Conservation (phyloP, 1,140 invertebrate genomes). For the Drosophila pallidifrons region DNA sequence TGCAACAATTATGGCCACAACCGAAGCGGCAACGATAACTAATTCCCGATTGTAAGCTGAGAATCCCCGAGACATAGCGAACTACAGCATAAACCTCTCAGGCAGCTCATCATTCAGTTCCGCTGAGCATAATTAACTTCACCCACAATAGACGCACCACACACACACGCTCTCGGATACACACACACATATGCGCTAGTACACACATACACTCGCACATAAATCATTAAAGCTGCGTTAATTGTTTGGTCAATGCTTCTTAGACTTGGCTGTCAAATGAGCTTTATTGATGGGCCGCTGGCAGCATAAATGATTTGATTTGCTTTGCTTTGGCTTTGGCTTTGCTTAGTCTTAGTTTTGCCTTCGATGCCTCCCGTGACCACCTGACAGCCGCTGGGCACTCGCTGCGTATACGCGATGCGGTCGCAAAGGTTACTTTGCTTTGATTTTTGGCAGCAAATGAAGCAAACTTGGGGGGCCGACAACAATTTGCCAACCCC, state of each 20-base stretch:
- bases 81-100: constrained; percentile 39
- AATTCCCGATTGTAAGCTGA: constrained; percentile 19
- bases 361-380: not conserved
- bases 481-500: constrained; percentile 4
- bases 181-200: not conserved
- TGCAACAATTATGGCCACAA: constrained; percentile 2
- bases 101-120: constrained; percentile 57
- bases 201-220: constrained; percentile 39
- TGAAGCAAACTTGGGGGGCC: not conserved
- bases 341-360: constrained; percentile 12
- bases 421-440: constrained; percentile 12
- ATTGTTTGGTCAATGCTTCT: constrained; percentile 70
- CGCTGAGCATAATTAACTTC: constrained; percentile 53
- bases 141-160: constrained; percentile 12
- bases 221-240: constrained; percentile 78
- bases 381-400: constrained; percentile 18
- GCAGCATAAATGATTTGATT: constrained; percentile 81
- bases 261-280: constrained; percentile 63
- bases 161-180: not conserved
- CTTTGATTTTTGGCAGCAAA: constrained; percentile 35
- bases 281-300: constrained; percentile 72
- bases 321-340: constrained; percentile 34
- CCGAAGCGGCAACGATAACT: constrained; percentile 13
- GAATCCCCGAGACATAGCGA: constrained; percentile 10
- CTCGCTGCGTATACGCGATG: constrained; percentile 40